phyloP scores from a whole-genome alignment of 2,888 invertebrate species.

The Drosophila kanekoi region DNA sequence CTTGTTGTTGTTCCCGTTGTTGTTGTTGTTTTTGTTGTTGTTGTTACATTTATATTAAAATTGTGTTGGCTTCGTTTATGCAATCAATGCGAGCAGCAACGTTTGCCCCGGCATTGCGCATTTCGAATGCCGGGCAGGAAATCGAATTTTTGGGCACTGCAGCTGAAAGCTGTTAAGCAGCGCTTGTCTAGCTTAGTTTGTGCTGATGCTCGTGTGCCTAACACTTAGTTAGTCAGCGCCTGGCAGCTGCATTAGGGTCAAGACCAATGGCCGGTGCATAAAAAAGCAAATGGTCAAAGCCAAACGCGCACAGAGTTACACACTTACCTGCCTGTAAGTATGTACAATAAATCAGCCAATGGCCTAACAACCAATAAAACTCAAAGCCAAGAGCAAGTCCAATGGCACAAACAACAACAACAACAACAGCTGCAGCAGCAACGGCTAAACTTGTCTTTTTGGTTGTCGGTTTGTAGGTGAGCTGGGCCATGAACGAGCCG shows the following conservation, averaged over 20 bases:
- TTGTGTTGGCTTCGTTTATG: slow-evolving; percentile 56
- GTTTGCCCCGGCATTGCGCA: background rate
- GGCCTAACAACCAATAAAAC: slow-evolving; percentile 75
- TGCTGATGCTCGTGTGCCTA: background rate
- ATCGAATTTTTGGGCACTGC: slow-evolving; percentile 54
- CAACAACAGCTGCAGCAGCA: slow-evolving; percentile 32
- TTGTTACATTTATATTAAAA: slow-evolving; percentile 64
- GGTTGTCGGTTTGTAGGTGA: slow-evolving; percentile 82
- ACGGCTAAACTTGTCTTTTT: slow-evolving; percentile 61
- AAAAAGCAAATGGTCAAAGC: slow-evolving; percentile 28
- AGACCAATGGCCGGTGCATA: slow-evolving; percentile 61
- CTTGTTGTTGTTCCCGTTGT: slow-evolving; percentile 37
- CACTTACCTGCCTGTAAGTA: slow-evolving; percentile 13
- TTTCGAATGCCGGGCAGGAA: slow-evolving; percentile 49
- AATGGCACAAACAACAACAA: slow-evolving; percentile 61
- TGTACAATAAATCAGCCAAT: slow-evolving; percentile 77
- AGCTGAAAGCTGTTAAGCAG: background rate
- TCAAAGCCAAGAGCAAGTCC: slow-evolving; percentile 79
- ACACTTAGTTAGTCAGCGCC: slow-evolving; percentile 4
- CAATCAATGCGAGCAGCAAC: slow-evolving; percentile 46
- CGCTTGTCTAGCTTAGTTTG: slow-evolving; percentile 1
- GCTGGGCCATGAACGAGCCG: slow-evolving; percentile 80
- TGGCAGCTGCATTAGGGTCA: slow-evolving; percentile 72
- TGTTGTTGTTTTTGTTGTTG: slow-evolving; percentile 17
- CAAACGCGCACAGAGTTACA: slow-evolving; percentile 14